phyloP scores from a whole-genome alignment of 2,113 vertebrate genomes.

The Rhabdornis inornatus region DNA sequence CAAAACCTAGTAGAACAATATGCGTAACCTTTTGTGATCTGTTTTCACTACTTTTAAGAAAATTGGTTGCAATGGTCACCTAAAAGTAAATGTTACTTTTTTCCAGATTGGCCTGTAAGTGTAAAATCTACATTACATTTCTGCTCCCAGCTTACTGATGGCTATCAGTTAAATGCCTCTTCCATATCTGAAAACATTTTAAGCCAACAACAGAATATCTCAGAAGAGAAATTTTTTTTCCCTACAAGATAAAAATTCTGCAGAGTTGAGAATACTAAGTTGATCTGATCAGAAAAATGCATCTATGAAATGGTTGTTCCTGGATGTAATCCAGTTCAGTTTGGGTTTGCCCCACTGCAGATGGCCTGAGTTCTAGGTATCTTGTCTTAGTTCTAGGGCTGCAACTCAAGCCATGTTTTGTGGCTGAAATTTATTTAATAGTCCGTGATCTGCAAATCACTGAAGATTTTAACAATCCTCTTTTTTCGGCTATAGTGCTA shows the following conservation, averaged over 20 bases:
- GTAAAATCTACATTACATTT: not conserved
- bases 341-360: not conserved
- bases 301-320: not conserved
- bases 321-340: not conserved
- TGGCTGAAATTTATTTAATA: not conserved
- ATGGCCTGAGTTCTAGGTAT: not conserved
- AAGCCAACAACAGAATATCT: not conserved
- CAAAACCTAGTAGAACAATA: not conserved
- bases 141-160: not conserved
- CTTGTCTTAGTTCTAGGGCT: not conserved
- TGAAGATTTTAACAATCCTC: not conserved
- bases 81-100: not conserved
- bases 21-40: not conserved
- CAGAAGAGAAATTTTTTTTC: not conserved
- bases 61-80: not conserved
- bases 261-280: not conserved
- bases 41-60: not conserved
- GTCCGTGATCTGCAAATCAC: not conserved
- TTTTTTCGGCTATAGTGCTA: not conserved
- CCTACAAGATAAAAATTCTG: not conserved
- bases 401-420: not conserved
- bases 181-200: not conserved
- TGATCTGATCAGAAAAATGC: not conserved
- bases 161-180: not conserved
- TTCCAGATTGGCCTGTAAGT: not conserved